Evolutionary conservation across 1,140 invertebrate genomes (phyloP).

Genomic region (Chlorops oryzae): DNA sequence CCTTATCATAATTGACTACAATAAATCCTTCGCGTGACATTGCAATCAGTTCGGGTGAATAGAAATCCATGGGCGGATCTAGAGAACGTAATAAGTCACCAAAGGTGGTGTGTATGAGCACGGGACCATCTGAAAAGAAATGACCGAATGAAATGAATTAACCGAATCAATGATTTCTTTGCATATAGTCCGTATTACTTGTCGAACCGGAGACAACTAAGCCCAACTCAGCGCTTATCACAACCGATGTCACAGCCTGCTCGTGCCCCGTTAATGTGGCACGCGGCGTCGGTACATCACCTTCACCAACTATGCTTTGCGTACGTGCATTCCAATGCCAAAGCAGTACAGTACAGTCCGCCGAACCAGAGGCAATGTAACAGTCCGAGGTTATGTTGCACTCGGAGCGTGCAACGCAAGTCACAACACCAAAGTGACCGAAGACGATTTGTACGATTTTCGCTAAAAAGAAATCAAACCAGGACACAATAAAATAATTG

Average conservation of each 20-base stretch:
- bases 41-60: conserved; percentile 83
- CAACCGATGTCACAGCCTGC: conserved; percentile 87
- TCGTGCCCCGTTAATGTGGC: conserved; percentile 97
- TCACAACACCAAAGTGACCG: conserved; percentile 97
- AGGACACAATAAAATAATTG: conserved; percentile 9
- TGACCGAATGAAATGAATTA: too few relatives aligned
- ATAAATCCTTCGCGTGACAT: conserved; percentile 96
- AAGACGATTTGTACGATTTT: conserved; percentile 98
- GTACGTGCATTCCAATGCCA: conserved; percentile 98
- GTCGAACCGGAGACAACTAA: conserved; percentile 92
- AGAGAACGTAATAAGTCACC: conserved; percentile 92
- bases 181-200: too few relatives aligned
- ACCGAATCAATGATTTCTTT: too few relatives aligned
- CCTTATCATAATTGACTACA: conserved; percentile 86
- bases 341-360: conserved; percentile 94
- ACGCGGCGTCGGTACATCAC: conserved; percentile 86
- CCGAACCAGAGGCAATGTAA: conserved; percentile 94
- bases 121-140: conserved; percentile 76
- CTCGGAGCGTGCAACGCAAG: conserved; percentile 91
- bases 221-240: conserved; percentile 95
- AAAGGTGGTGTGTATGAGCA: conserved; percentile 95
- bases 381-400: conserved; percentile 98
- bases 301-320: conserved; percentile 94
- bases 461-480: conserved; percentile 49
- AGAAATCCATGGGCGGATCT: conserved; percentile 70